phyloP scores from a whole-genome alignment of 2,113 vertebrate genomes.

The Cygnus buccinator region DNA sequence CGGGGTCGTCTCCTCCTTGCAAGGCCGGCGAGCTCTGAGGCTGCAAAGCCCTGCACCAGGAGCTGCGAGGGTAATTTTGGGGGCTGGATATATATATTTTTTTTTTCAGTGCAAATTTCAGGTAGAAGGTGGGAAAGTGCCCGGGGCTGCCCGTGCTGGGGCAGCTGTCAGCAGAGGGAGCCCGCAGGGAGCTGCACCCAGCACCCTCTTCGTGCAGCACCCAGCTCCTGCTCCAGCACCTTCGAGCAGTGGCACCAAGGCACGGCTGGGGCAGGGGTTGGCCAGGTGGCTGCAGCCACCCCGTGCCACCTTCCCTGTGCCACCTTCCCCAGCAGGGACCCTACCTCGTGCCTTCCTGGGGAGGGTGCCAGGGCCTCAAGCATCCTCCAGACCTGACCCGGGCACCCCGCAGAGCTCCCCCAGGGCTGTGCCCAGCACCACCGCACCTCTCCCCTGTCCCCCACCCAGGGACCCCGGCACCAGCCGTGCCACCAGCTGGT shows the following conservation, averaged over 20 bases:
- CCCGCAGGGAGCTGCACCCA: background rate
- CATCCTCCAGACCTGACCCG: background rate
- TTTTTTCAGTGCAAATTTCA: background rate
- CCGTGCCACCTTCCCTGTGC: background rate
- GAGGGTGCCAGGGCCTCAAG: background rate
- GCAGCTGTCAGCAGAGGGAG: background rate
- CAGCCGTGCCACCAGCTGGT: background rate
- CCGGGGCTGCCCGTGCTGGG: too few relatives aligned
- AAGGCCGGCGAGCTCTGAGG: background rate
- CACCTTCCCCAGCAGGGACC: background rate
- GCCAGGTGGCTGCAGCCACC: background rate
- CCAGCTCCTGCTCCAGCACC: rapidly evolving
- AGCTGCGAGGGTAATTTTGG: background rate
- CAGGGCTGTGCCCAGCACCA: rapidly evolving
- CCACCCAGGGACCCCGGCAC: background rate
- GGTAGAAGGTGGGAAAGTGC: rapidly evolving
- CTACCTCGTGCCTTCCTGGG: background rate
- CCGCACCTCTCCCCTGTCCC: rapidly evolving
- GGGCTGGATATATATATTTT: background rate
- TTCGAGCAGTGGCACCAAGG: rapidly evolving
- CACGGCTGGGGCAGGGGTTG: too few relatives aligned
- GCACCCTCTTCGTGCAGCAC: background rate
- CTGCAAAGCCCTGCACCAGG: background rate
- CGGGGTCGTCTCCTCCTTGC: background rate
- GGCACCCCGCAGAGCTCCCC: rapidly evolving